Evolutionary conservation across 2,888 invertebrate species (phyloP).

Genomic region (Cryptus viduatorius): DNA sequence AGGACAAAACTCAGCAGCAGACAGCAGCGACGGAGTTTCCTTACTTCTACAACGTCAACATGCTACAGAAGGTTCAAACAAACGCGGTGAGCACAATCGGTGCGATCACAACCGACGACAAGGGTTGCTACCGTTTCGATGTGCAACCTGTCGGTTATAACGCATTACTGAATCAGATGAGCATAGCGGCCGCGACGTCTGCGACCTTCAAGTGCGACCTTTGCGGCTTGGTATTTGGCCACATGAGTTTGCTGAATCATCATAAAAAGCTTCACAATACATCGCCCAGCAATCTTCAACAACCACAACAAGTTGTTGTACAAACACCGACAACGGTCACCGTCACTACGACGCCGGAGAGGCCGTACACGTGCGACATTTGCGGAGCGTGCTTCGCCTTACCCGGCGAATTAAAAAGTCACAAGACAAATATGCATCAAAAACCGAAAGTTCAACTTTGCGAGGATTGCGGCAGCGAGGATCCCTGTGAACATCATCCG

Average conservation of each 20-base stretch:
- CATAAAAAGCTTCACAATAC: slow-evolving; percentile 92
- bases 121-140: slow-evolving; percentile 86
- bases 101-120: slow-evolving; percentile 84
- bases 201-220: slow-evolving; percentile 96
- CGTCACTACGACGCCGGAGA: slow-evolving; percentile 82
- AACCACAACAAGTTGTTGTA: slow-evolving; percentile 84
- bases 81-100: slow-evolving; percentile 84
- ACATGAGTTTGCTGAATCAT: slow-evolving; percentile 92
- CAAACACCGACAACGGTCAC: slow-evolving; percentile 84
- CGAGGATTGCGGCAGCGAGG: slow-evolving; percentile 84
- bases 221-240: slow-evolving; percentile 94
- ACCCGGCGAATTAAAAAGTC: slow-evolving; percentile 85
- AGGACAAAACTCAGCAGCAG: slow-evolving; percentile 83
- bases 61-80: slow-evolving; percentile 85
- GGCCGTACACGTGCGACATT: slow-evolving; percentile 85
- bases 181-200: slow-evolving; percentile 89
- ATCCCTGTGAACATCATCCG: slow-evolving; percentile 84
- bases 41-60: slow-evolving; percentile 86
- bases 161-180: slow-evolving; percentile 94
- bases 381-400: slow-evolving; percentile 85
- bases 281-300: slow-evolving; percentile 83
- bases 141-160: slow-evolving; percentile 90
- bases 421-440: slow-evolving; percentile 85
- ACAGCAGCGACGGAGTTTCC: slow-evolving; percentile 84
- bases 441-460: slow-evolving; percentile 84